A percentile compares a stretch with the other conserved stretches of the same genome.
These are phyloP conservation scores for Ypsolopha sequella DNA, from an alignment of 2,888 invertebrate species.

Conservation along the genomic window DNA sequence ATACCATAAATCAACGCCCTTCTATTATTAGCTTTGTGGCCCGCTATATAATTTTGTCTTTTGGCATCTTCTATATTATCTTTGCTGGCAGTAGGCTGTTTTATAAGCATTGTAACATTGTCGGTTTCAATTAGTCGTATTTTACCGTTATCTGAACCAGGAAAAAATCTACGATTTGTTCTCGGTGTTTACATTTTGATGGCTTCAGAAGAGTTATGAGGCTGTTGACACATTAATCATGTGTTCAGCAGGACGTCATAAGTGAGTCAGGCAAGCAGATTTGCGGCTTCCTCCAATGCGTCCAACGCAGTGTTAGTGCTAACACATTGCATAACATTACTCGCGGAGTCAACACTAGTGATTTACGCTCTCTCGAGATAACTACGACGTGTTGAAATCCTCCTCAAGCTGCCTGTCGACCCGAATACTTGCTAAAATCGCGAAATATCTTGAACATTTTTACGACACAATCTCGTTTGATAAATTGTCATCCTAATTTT, in stretches of 20 bases:
- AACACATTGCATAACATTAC: conserved; percentile 26
- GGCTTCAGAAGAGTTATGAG: no score
- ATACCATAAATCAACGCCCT: conserved; percentile 34
- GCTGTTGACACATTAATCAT: conserved; percentile 1
- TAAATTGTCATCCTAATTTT: conserved; percentile 27
- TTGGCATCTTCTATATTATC: conserved; percentile 20
- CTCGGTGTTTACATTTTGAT: no score
- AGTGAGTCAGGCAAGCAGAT: conserved; percentile 16
- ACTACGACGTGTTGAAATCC: conserved; percentile 19
- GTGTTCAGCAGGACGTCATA: not conserved
- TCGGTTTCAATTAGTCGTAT: no score
- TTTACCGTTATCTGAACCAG: no score
- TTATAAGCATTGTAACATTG: not conserved
- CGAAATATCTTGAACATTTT: conserved; percentile 20
- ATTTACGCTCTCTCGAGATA: conserved; percentile 28
- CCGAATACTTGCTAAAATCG: conserved; percentile 17
- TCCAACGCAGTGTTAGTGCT: conserved; percentile 16
- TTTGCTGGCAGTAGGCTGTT: conserved; percentile 8
- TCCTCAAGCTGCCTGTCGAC: conserved; percentile 14
- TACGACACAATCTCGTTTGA: conserved; percentile 23
- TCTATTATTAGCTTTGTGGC: conserved; percentile 28
- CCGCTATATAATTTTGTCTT: conserved; percentile 25
- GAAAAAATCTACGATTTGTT: no score
- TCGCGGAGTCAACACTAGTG: conserved; percentile 15
- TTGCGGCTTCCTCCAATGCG: conserved; percentile 22